Evolutionary conservation across 2,113 vertebrate genomes (phyloP), one percentile per base, ranked within the genome.

Genomic region (Lipophrys pholis): DNA sequence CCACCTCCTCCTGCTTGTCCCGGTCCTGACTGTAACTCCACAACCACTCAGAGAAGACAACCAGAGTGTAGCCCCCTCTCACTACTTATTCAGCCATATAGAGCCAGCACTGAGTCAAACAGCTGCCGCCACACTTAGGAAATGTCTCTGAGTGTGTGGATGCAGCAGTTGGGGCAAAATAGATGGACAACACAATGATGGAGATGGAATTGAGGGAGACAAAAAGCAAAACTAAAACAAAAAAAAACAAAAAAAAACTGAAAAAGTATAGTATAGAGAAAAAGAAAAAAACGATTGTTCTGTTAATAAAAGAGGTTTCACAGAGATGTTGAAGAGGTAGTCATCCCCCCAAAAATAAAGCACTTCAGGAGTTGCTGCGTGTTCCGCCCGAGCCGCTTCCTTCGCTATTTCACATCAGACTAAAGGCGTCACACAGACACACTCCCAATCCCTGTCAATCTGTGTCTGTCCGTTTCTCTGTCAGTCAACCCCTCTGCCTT

Each of bases 371-470:
- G 64, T 63, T 84, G 81, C 69, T 63, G 10, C 50, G 36, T 45
- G 21, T 56, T 64, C 80, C 65, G 80, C 78, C 45, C 10, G 40
- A 77, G 67, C 61, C 63, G 69, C 87, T 73, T 73, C 82, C 59
- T 82, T 61, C 82, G 81, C 90, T 88, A 87, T 80, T 90, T 92
- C 87, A 90, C 80, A 90, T 63, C 63, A 61, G 91, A 92, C 93
- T 91, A 85, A 92, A 69, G 90, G 91, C 91, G 92, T 86, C 91
- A 91, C 21, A 4, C 83, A 90, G 70, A 66, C 79, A 36, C 78
- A 15, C 71, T 73, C 45, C 42, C 21, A 41, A 45, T 84, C 74
- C 42, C 71, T 63, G 76, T 68, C 73, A 40, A 53, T 75, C 63
- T 49, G 63, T 8, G 59, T 65, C 76, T 71, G 69, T 66, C 60